A percentile compares a stretch with the other conserved stretches of the same genome.
Evolutionary conservation across 2,797 vertebrate genomes (phyloP).

Genomic region (Sebastes iracundus): DNA sequence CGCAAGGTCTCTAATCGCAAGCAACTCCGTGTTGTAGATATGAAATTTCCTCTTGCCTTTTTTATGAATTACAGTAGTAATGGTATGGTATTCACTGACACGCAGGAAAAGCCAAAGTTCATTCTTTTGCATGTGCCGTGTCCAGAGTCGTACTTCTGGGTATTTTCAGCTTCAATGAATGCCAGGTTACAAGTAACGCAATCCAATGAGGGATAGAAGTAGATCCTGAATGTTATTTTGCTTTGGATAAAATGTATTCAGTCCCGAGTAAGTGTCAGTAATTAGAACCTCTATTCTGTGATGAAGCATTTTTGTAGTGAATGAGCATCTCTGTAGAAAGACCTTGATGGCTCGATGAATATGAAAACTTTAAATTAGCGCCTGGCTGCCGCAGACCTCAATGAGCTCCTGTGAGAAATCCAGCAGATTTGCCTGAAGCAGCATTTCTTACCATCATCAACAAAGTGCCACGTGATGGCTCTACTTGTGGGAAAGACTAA

Average conservation of each 20-base stretch:
- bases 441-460: conserved; percentile 13
- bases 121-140: neutral
- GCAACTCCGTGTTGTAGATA: conserved; percentile 13
- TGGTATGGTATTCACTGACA: conserved; percentile 12
- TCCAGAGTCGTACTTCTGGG: neutral
- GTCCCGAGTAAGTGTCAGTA: conserved; percentile 2
- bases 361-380: conserved; percentile 22
- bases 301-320: neutral
- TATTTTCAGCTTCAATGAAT: conserved; percentile 22
- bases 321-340: conserved; percentile 7
- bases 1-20: conserved; percentile 58
- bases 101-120: conserved; percentile 14
- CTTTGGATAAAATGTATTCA: conserved; percentile 8
- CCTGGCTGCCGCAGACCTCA: conserved; percentile 3
- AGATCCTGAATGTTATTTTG: neutral
- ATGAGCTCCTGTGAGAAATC: conserved; percentile 27
- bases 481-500: neutral
- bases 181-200: conserved; percentile 1
- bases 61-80: conserved; percentile 26
- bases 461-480: conserved; percentile 3
- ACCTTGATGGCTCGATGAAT: conserved; percentile 14
- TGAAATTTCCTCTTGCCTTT: conserved; percentile 29
- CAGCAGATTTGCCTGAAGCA: conserved; percentile 14
- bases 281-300: neutral
- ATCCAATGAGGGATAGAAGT: neutral